These are phyloP conservation scores for Tetrao urogallus DNA, from an alignment of 2,113 vertebrate genomes.

Conservation along the genomic window DNA sequence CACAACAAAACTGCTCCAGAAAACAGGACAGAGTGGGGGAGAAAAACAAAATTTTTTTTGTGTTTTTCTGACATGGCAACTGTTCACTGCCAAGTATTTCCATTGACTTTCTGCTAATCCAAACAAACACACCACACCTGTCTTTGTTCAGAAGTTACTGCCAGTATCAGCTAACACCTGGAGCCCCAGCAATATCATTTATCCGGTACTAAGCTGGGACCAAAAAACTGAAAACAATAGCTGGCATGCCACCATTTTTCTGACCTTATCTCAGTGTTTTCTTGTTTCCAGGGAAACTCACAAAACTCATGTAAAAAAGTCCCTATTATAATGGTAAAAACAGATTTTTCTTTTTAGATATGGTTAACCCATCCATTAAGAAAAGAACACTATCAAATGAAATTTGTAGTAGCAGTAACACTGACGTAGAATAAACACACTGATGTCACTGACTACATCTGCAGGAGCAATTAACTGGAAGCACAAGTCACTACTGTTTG, in stretches of 20 bases:
- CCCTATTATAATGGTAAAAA: background rate
- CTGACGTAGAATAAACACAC: background rate
- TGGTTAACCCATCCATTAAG: background rate
- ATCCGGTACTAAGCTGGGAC: background rate
- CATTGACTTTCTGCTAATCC: background rate
- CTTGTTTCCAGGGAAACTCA: conserved; percentile 41
- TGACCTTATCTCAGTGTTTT: conserved; percentile 14
- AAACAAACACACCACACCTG: background rate
- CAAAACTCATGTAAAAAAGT: conserved; percentile 8
- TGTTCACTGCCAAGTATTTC: background rate
- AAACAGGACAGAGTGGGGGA: background rate
- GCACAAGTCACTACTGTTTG: background rate
- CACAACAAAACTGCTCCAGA: background rate
- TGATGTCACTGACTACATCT: background rate
- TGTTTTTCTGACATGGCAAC: background rate
- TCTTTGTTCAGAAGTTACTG: background rate
- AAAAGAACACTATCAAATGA: background rate
- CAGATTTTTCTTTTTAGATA: conserved; percentile 1
- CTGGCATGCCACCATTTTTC: background rate
- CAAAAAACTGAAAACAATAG: background rate
- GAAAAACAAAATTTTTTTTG: background rate
- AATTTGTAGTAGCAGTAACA: background rate
- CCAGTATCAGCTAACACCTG: background rate
- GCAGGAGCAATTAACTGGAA: background rate
- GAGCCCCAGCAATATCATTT: background rate